A percentile compares a stretch with the other conserved stretches of the same genome.
phyloP scores from a whole-genome alignment of 2,888 invertebrate species.

The Thereva unica region DNA sequence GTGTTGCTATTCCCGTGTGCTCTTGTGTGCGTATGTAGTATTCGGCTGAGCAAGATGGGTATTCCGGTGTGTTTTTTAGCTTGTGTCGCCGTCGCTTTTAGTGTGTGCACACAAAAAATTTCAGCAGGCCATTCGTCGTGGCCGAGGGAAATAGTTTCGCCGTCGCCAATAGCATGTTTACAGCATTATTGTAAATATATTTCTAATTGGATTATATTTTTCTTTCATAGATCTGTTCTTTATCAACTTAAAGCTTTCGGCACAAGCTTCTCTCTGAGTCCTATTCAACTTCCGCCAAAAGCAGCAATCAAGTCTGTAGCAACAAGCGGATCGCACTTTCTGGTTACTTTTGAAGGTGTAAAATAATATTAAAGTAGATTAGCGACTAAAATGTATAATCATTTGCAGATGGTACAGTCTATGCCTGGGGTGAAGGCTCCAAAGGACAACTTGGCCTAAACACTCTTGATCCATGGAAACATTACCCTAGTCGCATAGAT shows the following conservation, averaged over 20 bases:
- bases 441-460: slow-evolving; percentile 69
- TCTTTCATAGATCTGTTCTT: slow-evolving; percentile 59
- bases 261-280: slow-evolving; percentile 59
- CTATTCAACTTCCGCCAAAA: slow-evolving; percentile 63
- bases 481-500: slow-evolving; percentile 65
- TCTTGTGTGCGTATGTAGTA: no score
- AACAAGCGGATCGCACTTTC: slow-evolving; percentile 63
- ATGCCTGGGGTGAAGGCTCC: slow-evolving; percentile 70
- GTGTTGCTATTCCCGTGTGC: no score
- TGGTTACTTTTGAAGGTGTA: slow-evolving; percentile 62
- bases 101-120: no score
- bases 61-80: no score
- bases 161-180: no score
- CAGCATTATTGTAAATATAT: no score
- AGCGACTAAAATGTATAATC: slow-evolving; percentile 1
- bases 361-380: slow-evolving; percentile 8
- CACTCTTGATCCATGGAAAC: slow-evolving; percentile 59
- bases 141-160: no score
- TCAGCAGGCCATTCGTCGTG: no score
- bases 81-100: no score
- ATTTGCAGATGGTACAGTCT: slow-evolving; percentile 64
- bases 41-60: no score
- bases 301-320: slow-evolving; percentile 61
- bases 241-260: slow-evolving; percentile 63
- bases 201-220: not conserved